These are phyloP conservation scores for Porites lobata DNA, from an alignment of 92 coral and sea anemone genomes.

Conservation along the genomic window DNA sequence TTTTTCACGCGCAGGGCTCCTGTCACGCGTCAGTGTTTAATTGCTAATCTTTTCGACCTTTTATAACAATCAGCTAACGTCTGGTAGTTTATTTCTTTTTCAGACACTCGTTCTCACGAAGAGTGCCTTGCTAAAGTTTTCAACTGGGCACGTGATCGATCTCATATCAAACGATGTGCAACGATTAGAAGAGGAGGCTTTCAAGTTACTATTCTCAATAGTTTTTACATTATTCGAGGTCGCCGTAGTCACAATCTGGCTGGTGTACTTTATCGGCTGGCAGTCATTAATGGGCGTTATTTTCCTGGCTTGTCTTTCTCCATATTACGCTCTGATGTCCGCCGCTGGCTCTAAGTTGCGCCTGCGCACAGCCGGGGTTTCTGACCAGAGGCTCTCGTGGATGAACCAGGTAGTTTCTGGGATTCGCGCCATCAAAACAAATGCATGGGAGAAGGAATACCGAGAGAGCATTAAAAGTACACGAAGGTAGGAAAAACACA, in stretches of 20 bases:
- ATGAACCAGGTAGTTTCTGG: constrained; percentile 9
- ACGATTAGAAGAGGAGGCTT: neutral
- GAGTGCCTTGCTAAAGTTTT: neutral
- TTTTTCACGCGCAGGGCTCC: too few species aligned
- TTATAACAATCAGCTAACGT: neutral
- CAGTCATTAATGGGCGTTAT: neutral
- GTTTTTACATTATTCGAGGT: neutral
- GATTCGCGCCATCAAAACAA: constrained; percentile 5
- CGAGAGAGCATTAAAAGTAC: neutral
- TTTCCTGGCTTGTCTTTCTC: neutral
- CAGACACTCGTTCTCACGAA: constrained; percentile 6
- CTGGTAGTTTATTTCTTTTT: neutral
- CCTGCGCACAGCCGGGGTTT: neutral
- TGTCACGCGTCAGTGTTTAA: too few species aligned
- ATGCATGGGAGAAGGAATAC: constrained; percentile 17
- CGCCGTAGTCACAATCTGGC: neutral
- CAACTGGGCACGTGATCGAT: constrained; percentile 1
- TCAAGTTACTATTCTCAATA: neutral
- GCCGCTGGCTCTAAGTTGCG: neutral
- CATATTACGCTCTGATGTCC: neutral
- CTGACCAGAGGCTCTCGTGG: constrained; percentile 1
- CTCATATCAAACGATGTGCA: constrained; percentile 2
- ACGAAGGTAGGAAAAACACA: neutral
- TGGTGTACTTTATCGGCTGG: constrained; percentile 7
- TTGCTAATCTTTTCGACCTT: neutral